A percentile compares a stretch with the other conserved stretches of the same genome.
phyloP scores from a whole-genome alignment of 2,888 invertebrate genomes.

The Trimorus sp. region DNA sequence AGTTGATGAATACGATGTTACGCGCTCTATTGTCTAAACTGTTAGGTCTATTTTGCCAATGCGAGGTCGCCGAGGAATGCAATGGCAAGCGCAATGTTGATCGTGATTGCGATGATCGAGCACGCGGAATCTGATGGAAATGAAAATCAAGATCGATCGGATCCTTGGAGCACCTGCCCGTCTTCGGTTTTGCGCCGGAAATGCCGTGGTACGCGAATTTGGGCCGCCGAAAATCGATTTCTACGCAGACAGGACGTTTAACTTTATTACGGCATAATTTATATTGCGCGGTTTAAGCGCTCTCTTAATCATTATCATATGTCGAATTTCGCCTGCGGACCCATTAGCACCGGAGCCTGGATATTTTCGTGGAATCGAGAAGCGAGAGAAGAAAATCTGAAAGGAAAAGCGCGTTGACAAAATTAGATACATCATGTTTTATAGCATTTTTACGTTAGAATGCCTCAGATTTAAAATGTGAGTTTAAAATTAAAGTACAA shows the following conservation, averaged over 20 bases:
- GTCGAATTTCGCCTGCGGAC: too few species aligned
- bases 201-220: slow-evolving; percentile 21
- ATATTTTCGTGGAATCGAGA: too few species aligned
- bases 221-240: slow-evolving; percentile 15
- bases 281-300: slow-evolving; percentile 1
- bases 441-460: too few species aligned
- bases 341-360: too few species aligned
- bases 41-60: slow-evolving; percentile 32
- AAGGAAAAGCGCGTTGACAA: too few species aligned
- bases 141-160: slow-evolving; percentile 40
- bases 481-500: too few species aligned
- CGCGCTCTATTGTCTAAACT: slow-evolving; percentile 20
- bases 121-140: slow-evolving; percentile 31
- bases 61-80: slow-evolving; percentile 24
- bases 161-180: slow-evolving; percentile 21
- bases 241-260: not conserved
- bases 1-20: slow-evolving; percentile 11
- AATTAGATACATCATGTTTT: too few species aligned
- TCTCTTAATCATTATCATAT: slow-evolving; percentile 1
- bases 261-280: slow-evolving; percentile 26
- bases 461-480: too few species aligned
- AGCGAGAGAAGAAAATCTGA: too few species aligned
- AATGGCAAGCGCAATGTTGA: slow-evolving; percentile 32
- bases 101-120: slow-evolving; percentile 44
- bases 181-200: slow-evolving; percentile 24